A percentile compares a stretch with the other conserved stretches of the same genome.
phyloP scores from a whole-genome alignment of 2,113 vertebrate genomes.

The Porphyrio hochstetteri region DNA sequence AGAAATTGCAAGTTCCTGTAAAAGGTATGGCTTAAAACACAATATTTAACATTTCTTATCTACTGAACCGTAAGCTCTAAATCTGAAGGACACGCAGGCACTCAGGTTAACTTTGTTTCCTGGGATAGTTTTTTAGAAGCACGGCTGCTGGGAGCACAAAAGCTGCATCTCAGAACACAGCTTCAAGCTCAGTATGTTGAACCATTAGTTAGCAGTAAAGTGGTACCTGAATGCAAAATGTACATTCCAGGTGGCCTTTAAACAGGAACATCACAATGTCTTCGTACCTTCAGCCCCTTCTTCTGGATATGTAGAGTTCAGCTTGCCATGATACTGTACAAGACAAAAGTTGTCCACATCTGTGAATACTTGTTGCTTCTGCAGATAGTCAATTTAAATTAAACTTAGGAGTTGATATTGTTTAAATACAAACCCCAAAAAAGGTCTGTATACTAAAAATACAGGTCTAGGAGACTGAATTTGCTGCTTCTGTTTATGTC shows the following conservation, averaged over 20 bases:
- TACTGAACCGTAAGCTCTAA: neutral
- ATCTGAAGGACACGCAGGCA: neutral
- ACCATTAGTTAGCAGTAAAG: neutral
- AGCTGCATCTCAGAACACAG: neutral
- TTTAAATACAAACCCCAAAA: neutral
- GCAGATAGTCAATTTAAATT: neutral
- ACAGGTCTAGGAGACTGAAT: neutral
- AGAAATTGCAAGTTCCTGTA: slow-evolving; percentile 12
- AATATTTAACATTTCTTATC: neutral
- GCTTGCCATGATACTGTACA: neutral
- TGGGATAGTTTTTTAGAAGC: neutral
- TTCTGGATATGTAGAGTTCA: neutral
- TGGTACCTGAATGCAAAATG: neutral
- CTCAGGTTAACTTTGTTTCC: neutral
- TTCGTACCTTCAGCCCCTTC: neutral
- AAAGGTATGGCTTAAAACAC: slow-evolving; percentile 62
- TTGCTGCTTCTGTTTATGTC: neutral
- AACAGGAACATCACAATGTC: neutral
- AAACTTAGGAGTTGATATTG: neutral
- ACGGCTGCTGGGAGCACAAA: neutral
- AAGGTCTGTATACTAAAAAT: neutral
- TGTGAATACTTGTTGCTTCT: neutral
- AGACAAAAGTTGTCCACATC: neutral
- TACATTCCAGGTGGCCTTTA: neutral
- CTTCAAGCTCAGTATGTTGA: neutral